Evolutionary conservation across 2,113 vertebrate species (phyloP), one percentile per base, ranked within the genome.

Genomic region (Halcyon senegalensis): DNA sequence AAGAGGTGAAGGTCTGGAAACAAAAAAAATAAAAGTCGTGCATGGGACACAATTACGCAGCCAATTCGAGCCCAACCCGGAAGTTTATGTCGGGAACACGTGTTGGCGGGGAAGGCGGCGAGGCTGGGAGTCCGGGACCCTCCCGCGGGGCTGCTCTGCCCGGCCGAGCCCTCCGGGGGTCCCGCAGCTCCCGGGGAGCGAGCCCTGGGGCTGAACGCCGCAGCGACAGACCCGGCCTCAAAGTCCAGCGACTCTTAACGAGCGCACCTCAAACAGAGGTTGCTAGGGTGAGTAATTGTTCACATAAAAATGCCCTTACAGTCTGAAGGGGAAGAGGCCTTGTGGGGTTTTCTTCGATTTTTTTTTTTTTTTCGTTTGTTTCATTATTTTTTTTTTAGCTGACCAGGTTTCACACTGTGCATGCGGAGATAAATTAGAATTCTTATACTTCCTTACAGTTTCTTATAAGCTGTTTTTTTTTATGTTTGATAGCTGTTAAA

Each of bases 71-170:
- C 95, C 88, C 95, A 98, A 98, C 98, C 98, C 98, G 98, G 98
- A 98, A 98, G 98, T 98, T 99, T 98, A 98, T 98, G 88, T 96
- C 86, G 95, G 86, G 96, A 98, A 97, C 98, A 98, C 98, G 98
- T 98, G 98, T 96, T 97, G 87, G 69, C 30, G 89, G 74, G 83
- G 87, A 86, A 90, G 98, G 95, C 87, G 95, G 92, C 78, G 93
- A 89, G 76, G 78, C 53, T 28, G 79, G 62, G 56, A 84, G 30
- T 85, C 86, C 93, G 90, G 88, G 90, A 94, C 68, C 94, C 93
- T 58, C 88, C 67, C n/a, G 23, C 13, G n/a, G 77, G 90, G 48
- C 19, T n/a, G 48, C 55, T 74, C 63, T 63, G 12, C 84, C 70
- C n/a, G 4, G 55, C 39, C 39, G 50, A 37, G 58, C 75, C 79